Conservation (phyloP, 2,888 invertebrate genomes). For the Metopia argyrocephala region DNA sequence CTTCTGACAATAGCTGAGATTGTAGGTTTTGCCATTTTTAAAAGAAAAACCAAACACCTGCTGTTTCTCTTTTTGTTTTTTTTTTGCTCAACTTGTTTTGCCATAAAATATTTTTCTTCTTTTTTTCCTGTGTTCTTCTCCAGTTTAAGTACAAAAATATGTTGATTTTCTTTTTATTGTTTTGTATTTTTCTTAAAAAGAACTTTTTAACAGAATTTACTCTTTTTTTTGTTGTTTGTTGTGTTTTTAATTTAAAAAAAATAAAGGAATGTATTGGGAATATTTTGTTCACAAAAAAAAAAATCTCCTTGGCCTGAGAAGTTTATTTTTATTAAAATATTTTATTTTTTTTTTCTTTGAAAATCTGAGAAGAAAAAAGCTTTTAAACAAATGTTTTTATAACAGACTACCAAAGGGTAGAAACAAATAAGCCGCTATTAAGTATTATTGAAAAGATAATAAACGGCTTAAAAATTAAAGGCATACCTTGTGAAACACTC, state of each 20-base stretch:
- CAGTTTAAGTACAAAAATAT: conserved; percentile 38
- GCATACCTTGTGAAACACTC: too few relatives aligned
- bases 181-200: neutral
- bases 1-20: conserved; percentile 16
- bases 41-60: conserved; percentile 44
- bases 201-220: neutral
- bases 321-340: conserved; percentile 22
- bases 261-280: too few relatives aligned
- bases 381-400: conserved; percentile 17
- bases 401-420: too few relatives aligned
- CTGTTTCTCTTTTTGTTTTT: conserved; percentile 24
- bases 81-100: conserved; percentile 12
- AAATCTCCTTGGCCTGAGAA: neutral
- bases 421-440: neutral
- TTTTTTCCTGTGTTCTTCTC: neutral
- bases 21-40: conserved; percentile 12
- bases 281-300: neutral
- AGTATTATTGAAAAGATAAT: too few relatives aligned
- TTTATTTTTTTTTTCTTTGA: too few relatives aligned
- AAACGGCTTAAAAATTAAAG: too few relatives aligned
- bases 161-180: neutral
- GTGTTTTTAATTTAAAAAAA: neutral
- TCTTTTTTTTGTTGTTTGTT: neutral
- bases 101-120: conserved; percentile 19
- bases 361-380: neutral